Conservation (phyloP, 2,888 invertebrate genomes). For the Pachycephus smyrnensis region DNA sequence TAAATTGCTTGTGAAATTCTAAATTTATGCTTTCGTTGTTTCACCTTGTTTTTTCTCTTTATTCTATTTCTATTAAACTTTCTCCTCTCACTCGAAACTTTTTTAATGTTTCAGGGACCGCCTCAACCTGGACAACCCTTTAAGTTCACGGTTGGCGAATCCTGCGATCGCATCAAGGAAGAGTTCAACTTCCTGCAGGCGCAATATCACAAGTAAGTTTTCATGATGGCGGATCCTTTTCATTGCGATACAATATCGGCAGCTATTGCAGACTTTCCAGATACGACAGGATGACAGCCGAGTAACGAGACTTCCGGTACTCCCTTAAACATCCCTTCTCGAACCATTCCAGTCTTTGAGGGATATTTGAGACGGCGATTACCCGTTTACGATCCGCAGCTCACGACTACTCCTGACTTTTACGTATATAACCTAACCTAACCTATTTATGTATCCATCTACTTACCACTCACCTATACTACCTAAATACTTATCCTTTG, state of each 20-base stretch:
- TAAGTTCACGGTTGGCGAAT: constrained; percentile 93
- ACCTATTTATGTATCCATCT: neutral
- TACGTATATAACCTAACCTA: neutral
- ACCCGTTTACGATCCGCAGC: neutral
- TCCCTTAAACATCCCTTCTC: neutral
- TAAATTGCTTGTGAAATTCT: too few relatives aligned
- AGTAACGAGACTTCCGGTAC: neutral
- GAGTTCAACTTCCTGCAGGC: constrained; percentile 96
- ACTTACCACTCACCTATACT: neutral
- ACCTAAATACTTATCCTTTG: neutral
- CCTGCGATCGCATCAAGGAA: constrained; percentile 95
- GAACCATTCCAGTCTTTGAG: neutral
- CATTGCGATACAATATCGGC: neutral
- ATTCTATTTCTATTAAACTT: constrained; percentile 29
- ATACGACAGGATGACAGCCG: neutral
- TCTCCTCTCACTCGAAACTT: constrained; percentile 21
- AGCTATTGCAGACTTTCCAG: neutral
- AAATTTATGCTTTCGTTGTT: too few relatives aligned
- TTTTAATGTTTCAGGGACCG: constrained; percentile 76
- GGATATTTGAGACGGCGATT: neutral
- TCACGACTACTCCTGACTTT: neutral
- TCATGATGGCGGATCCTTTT: neutral
- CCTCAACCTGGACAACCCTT: constrained; percentile 92
- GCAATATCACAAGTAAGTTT: constrained; percentile 93
- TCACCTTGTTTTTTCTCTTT: constrained; percentile 22